These are phyloP conservation scores for Brachyistius frenatus DNA, from an alignment of 2,113 vertebrate species.

Conservation along the genomic window DNA sequence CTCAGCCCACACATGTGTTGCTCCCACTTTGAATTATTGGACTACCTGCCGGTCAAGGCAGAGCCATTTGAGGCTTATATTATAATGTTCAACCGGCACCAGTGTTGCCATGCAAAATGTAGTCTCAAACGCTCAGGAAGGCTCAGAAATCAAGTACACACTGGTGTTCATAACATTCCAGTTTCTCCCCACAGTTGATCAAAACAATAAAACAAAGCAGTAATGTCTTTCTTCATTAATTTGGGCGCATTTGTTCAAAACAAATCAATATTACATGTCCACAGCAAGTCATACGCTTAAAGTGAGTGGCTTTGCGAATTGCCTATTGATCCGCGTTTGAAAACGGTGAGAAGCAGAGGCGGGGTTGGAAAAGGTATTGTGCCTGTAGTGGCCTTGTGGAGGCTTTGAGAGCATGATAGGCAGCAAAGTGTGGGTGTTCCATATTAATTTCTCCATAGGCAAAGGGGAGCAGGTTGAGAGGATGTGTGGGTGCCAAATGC, in stretches of 20 bases:
- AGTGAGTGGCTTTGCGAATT: conserved; percentile 77
- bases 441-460: conserved; percentile 64
- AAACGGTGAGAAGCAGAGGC: conserved; percentile 29
- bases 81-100: neutral
- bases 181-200: neutral
- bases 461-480: conserved; percentile 62
- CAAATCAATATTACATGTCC: conserved; percentile 80
- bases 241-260: conserved; percentile 76
- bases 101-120: neutral
- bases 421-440: conserved; percentile 65
- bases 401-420: conserved; percentile 50
- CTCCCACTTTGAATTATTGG: conserved; percentile 18
- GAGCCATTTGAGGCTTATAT: neutral
- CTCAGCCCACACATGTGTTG: conserved; percentile 28
- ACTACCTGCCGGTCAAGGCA: conserved; percentile 23
- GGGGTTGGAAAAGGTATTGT: conserved; percentile 37
- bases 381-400: conserved; percentile 66
- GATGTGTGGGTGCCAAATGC: conserved; percentile 45
- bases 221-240: conserved; percentile 71
- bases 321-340: conserved; percentile 78
- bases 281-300: conserved; percentile 77
- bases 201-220: conserved; percentile 37
- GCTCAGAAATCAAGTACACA: neutral
- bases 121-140: neutral
- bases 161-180: neutral